Conservation (phyloP, 1,140 invertebrate species). For the Drosophila nigromelanica region DNA sequence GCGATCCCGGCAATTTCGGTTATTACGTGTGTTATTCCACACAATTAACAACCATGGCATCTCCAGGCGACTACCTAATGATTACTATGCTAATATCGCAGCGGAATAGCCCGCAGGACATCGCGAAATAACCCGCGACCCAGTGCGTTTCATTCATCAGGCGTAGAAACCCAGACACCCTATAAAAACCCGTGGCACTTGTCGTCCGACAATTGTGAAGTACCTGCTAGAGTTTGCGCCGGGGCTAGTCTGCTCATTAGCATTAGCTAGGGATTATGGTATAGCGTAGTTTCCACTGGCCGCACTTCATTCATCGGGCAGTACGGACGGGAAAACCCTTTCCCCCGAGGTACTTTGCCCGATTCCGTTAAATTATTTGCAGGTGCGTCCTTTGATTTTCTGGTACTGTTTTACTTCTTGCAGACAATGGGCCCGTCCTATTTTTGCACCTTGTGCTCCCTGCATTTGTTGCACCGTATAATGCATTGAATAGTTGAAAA, state of each 20-base stretch:
- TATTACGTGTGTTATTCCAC: constrained; percentile 81
- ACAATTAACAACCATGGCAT: constrained; percentile 58
- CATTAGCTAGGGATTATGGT: constrained; percentile 51
- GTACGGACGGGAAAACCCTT: constrained; percentile 62
- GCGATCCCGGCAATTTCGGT: constrained; percentile 59
- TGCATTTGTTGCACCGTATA: constrained; percentile 51
- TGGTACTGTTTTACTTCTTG: constrained; percentile 41
- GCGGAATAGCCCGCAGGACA: constrained; percentile 62
- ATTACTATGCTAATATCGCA: constrained; percentile 44
- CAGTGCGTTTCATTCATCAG: constrained; percentile 69
- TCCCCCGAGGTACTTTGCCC: constrained; percentile 14
- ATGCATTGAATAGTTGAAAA: constrained; percentile 28
- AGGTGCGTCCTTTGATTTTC: constrained; percentile 49
- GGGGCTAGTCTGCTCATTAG: constrained; percentile 70
- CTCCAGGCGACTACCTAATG: constrained; percentile 60
- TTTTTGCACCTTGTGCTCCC: constrained; percentile 79
- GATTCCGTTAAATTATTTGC: constrained; percentile 52
- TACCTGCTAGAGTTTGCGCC: constrained; percentile 54
- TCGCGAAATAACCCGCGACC: constrained; percentile 54
- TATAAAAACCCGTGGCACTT: constrained; percentile 43
- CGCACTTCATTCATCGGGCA: constrained; percentile 57
- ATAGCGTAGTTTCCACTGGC: constrained; percentile 32
- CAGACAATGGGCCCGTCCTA: constrained; percentile 70
- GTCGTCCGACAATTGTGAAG: constrained; percentile 37
- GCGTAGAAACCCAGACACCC: constrained; percentile 33